Conservation (phyloP, 2,113 vertebrate genomes). For the Daphoenositta chrysoptera region DNA sequence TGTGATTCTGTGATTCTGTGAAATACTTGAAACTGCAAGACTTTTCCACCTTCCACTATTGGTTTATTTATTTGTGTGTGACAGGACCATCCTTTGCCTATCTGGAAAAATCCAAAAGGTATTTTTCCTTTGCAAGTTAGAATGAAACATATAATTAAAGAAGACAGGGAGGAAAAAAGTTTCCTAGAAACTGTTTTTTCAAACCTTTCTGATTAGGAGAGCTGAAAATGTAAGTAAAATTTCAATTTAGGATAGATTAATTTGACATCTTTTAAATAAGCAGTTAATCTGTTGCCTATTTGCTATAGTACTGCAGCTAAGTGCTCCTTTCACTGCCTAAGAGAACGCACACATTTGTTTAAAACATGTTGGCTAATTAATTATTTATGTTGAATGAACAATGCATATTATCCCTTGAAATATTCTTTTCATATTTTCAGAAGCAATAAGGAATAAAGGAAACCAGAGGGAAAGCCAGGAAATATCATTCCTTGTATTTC, state of each 20-base stretch:
- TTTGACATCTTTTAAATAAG: background rate
- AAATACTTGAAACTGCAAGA: background rate
- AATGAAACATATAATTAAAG: background rate
- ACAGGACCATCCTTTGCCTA: background rate
- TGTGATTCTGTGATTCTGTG: background rate
- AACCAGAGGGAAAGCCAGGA: background rate
- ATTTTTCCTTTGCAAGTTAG: background rate
- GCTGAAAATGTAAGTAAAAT: background rate
- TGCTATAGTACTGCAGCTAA: background rate
- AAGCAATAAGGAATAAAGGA: background rate
- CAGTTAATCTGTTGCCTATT: background rate
- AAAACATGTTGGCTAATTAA: background rate
- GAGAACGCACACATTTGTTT: background rate
- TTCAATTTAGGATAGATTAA: background rate
- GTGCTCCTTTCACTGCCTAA: background rate
- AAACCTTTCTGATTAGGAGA: background rate
- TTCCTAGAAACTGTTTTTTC: background rate
- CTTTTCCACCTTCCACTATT: background rate
- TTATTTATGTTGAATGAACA: background rate
- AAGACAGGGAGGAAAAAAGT: rapidly evolving
- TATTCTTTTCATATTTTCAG: background rate
- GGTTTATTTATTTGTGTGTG: background rate
- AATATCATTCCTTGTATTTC: background rate
- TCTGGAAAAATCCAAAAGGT: background rate
- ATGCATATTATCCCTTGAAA: background rate